Conservation (phyloP, 2,797 vertebrate species). For the Champsocephalus gunnari region DNA sequence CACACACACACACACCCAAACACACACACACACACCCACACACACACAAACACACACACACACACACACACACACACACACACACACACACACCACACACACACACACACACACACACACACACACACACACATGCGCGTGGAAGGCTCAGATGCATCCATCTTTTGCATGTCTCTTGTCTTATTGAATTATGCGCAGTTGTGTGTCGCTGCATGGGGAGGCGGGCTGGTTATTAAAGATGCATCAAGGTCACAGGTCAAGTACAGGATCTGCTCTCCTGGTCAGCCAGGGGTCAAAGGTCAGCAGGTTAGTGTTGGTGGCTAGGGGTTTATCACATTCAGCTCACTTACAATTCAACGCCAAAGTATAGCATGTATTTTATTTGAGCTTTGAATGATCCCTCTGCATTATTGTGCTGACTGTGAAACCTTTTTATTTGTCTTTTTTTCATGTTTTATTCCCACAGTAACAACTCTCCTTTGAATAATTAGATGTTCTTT, state of each 20-base stretch:
- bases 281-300: slow-evolving; percentile 59
- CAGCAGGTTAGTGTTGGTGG: slow-evolving; percentile 44
- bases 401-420: slow-evolving; percentile 35
- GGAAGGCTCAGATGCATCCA: slow-evolving; percentile 5
- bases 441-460: slow-evolving; percentile 46
- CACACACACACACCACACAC: slow-evolving; percentile 1
- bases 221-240: slow-evolving; percentile 52
- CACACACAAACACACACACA: slow-evolving; percentile 8
- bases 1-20: slow-evolving; percentile 13
- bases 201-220: slow-evolving; percentile 25
- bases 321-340: slow-evolving; percentile 22
- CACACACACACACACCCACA: slow-evolving; percentile 24
- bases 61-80: slow-evolving; percentile 19
- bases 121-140: background rate
- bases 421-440: slow-evolving; percentile 59
- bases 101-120: slow-evolving; percentile 17
- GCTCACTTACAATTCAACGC: slow-evolving; percentile 8
- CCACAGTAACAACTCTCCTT: slow-evolving; percentile 62
- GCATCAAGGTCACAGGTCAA: slow-evolving; percentile 54
- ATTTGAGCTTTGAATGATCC: background rate
- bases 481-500: slow-evolving; percentile 80
- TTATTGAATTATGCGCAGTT: slow-evolving; percentile 41
- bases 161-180: slow-evolving; percentile 47
- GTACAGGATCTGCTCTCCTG: slow-evolving; percentile 50
- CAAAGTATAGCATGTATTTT: slow-evolving; percentile 1